Evolutionary conservation across 2,888 invertebrate species (phyloP).

Genomic region (Meteorus cinctellus): DNA sequence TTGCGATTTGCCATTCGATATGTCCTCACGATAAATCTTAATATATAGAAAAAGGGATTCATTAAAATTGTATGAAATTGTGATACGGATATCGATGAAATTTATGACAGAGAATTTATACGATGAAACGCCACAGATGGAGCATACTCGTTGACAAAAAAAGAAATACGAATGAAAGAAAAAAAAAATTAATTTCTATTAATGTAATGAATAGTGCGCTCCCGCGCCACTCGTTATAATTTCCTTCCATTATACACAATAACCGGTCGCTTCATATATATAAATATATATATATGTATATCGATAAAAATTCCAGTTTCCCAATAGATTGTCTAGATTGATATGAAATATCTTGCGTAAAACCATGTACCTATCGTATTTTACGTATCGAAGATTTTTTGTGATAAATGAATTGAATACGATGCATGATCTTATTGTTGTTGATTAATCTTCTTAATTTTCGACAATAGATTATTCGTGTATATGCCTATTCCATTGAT

Average conservation of each 20-base stretch:
- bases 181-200: not conserved
- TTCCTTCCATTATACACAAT: not conserved
- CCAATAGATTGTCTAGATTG: conserved; percentile 1
- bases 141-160: conserved; percentile 15
- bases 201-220: conserved; percentile 3
- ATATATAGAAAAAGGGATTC: conserved; percentile 24
- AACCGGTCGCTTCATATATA: conserved; percentile 7
- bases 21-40: conserved; percentile 22
- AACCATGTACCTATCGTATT: not conserved
- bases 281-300: not conserved
- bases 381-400: not conserved
- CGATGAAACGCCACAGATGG: conserved; percentile 16
- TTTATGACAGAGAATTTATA: conserved; percentile 28
- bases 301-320: conserved; percentile 16
- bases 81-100: conserved; percentile 22
- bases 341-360: conserved; percentile 12
- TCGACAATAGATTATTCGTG: not conserved
- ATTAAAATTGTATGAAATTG: conserved; percentile 26
- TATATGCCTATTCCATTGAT: not conserved
- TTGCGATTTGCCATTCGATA: conserved; percentile 34
- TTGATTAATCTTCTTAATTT: not conserved
- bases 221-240: conserved; percentile 15
- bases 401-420: not conserved
- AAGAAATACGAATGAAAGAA: not conserved
- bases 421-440: not conserved